Evolutionary conservation across 2,797 vertebrate genomes (phyloP).

Genomic region (Intellagama lesueurii): DNA sequence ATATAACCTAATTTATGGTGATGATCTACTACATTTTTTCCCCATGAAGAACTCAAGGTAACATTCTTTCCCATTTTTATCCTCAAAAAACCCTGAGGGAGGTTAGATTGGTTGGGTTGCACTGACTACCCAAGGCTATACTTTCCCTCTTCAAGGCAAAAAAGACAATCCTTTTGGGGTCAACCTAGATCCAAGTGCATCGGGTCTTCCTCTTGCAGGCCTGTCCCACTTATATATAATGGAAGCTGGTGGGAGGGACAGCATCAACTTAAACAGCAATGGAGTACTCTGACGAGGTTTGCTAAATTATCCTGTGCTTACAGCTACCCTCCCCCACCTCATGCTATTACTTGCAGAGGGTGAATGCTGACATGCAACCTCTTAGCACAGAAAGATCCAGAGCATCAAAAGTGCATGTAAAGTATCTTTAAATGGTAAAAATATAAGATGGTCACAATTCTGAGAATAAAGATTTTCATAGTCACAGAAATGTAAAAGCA

Average conservation of each 20-base stretch:
- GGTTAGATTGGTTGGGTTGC: not conserved
- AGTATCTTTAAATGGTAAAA: not conserved
- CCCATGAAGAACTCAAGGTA: not conserved
- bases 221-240: not conserved
- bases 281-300: not conserved
- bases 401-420: not conserved
- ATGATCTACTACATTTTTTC: not conserved
- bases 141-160: not conserved
- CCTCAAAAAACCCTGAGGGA: too few species aligned
- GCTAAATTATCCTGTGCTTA: too few species aligned
- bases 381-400: not conserved
- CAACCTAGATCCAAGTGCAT: not conserved
- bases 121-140: not conserved
- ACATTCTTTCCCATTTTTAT: not conserved
- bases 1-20: not conserved
- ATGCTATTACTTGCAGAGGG: not conserved
- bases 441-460: not conserved
- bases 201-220: not conserved
- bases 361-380: not conserved
- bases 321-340: too few species aligned
- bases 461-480: not conserved
- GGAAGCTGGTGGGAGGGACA: too few species aligned
- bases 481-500: not conserved
- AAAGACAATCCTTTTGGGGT: not conserved
- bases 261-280: not conserved